Evolutionary conservation across 2,113 vertebrate species (phyloP), one percentile per base, ranked within the genome.

Genomic region (Pseudonaja textilis): DNA sequence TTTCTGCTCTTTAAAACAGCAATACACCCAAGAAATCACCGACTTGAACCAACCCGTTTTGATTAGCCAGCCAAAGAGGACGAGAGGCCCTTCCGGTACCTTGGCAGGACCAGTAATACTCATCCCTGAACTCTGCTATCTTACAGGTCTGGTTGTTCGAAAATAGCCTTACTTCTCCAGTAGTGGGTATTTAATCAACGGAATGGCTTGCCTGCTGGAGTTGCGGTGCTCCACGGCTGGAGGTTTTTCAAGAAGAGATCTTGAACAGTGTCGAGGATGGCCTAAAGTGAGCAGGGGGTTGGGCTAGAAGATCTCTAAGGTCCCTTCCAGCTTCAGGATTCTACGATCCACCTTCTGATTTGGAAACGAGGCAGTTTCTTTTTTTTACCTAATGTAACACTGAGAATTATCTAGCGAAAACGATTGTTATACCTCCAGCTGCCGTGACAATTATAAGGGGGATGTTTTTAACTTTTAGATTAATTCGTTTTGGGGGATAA

Each of bases 81-180:
- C 18, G 57, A 96, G 97, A 14, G 97, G 97, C 5, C 42, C 97
- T 0, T 97, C 97, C 18, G 98, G 45, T 5, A 90, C 95, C 0
- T 91, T 98, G 25, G 94, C 96, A 0, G 98, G 98, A 29, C 98
- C 99, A 0, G 97, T 98, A 42, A 94, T 98, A 97, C 98, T 99
- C 1, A 96, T 99, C 87, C 99, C 99, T 2, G 99, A 99, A 92
- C 97, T 99, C 74, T 99, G 99, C 97, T 99, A 98, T 93, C 97
- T 99, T 0, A 99, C 99, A 97, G 99, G 99, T 99, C 96, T 54
- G 87, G 1, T 39, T 9, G n/a, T 25, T 81, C 18, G 1, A 81
- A 81, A 81, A 39, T 39, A 3, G 18, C 34, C 18, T 39, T 39
- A 9, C 69, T 81, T 22, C 18, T 34, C 64, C n/a, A 4, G 6